Evolutionary conservation across 2,888 invertebrate genomes (phyloP).

Genomic region (Agrotis segetum): DNA sequence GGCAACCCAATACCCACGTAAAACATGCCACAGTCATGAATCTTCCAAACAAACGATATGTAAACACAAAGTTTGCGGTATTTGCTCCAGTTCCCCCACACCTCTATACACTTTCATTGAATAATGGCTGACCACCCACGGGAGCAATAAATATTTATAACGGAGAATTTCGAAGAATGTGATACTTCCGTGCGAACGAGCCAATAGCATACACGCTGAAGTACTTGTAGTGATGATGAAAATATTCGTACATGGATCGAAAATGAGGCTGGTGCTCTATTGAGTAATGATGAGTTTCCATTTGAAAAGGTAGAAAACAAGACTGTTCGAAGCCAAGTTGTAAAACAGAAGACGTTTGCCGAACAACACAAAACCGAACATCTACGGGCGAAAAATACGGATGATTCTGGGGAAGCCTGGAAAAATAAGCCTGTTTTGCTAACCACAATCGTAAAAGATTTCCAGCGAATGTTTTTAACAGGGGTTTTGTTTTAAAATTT

Average conservation of each 20-base stretch:
- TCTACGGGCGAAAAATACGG: not conserved
- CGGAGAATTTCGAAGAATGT: slow-evolving; percentile 73
- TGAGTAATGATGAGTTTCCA: not conserved
- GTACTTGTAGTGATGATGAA: slow-evolving; percentile 54
- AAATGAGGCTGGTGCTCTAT: slow-evolving; percentile 10
- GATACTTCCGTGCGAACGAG: slow-evolving; percentile 74
- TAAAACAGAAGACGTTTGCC: not conserved
- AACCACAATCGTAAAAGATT: not conserved
- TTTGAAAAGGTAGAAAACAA: not conserved
- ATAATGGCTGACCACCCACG: slow-evolving; percentile 76
- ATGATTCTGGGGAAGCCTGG: not conserved
- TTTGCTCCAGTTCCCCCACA: slow-evolving; percentile 67
- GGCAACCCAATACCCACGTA: slow-evolving; percentile 18
- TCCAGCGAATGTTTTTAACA: not conserved
- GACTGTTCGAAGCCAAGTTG: not conserved
- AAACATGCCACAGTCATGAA: slow-evolving; percentile 37
- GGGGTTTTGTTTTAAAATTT: not conserved
- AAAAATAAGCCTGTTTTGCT: not conserved
- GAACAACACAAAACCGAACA: not conserved
- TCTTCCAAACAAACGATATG: slow-evolving; percentile 53
- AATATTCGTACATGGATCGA: slow-evolving; percentile 44
- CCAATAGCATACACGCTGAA: slow-evolving; percentile 64
- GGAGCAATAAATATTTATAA: slow-evolving; percentile 77
- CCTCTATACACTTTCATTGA: slow-evolving; percentile 68
- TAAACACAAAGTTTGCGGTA: slow-evolving; percentile 62